Evolutionary conservation across 1,140 invertebrate genomes (phyloP), one percentile per base, ranked within the genome.

Genomic region (Drosophila guanche): DNA sequence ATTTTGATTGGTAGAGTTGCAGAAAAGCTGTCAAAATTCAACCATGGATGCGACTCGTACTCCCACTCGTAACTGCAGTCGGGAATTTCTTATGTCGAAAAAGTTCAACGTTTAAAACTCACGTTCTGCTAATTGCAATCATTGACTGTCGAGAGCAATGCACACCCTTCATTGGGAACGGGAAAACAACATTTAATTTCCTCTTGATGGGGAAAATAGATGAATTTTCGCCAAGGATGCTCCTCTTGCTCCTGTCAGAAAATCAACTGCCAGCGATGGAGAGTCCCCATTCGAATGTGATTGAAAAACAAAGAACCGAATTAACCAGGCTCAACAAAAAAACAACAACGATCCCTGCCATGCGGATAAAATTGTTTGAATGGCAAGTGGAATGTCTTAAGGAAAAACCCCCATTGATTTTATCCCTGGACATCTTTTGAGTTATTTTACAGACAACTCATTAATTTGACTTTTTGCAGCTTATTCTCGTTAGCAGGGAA

Each of bases 381-480:
- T 16, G 14, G n/a, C 57, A 25, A 37, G 25, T 23, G 16, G 53
- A 54, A 27, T 37, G 4, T 45, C 12, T 10, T 0, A 33, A 3
- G 5, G 54, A 29, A 22, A 27, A 16, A 3, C 20, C 20, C 51
- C 12, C 23, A 0, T 53, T 60, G 27, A 14, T 29, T 41, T 43
- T 33, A 20, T 20, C 16, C 16, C 16, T 1, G 0, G 16, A 4
- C 65, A 67, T 53, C 50, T 67, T 67, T 68, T 56, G 23, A 68
- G n/a, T 66, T 67, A 54, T 67, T 45, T 43, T 42, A 40, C 59
- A 37, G 65, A 20, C 16, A 20, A 20, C 16, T 48, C 65, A 40
- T 67, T 68, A 48, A 68, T 55, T 56, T 56, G 5, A 68, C 62
- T 68, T 68, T 56, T 68, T 56, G 65, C n/a, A 51, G 62, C 7